Percentiles rank a stretch among this genome's conserved stretches.
Evolutionary conservation across 1,140 invertebrate genomes (phyloP).

Genomic region (Leptopilina boulardi): DNA sequence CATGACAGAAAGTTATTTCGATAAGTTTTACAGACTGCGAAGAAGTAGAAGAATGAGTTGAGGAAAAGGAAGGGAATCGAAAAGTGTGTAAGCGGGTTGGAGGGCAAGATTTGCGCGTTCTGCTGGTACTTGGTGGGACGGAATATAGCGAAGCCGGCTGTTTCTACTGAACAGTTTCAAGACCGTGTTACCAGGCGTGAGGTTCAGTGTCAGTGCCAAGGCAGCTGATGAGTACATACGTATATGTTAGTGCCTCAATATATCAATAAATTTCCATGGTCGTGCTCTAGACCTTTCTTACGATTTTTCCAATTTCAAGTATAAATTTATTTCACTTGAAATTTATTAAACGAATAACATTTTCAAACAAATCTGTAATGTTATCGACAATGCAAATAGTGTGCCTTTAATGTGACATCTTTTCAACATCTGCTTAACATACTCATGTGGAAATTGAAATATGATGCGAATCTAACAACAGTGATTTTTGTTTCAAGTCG

Average conservation of each 20-base stretch:
- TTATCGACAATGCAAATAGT: not conserved
- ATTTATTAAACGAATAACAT: not conserved
- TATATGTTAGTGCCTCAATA: not conserved
- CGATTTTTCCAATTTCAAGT: not conserved
- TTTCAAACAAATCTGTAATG: not conserved
- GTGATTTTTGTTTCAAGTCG: not conserved
- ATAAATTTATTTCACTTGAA: not conserved
- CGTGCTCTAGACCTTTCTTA: not conserved
- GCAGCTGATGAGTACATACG: slow-evolving; percentile 34
- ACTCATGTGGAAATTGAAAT: not conserved
- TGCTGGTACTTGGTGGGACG: not conserved
- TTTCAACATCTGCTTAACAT: not conserved
- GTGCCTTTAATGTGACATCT: not conserved
- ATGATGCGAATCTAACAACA: not conserved
- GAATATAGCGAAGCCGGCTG: not conserved
- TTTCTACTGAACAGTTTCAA: slow-evolving; percentile 3
- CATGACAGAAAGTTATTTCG: no score
- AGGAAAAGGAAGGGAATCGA: no score
- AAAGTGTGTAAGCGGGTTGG: no score
- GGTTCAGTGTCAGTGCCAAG: slow-evolving; percentile 50
- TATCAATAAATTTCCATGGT: not conserved
- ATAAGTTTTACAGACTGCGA: no score
- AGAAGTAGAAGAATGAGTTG: no score
- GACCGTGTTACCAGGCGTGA: slow-evolving; percentile 51
- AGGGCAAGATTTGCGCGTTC: no score